These are phyloP conservation scores for Dicentrarchus labrax DNA, from an alignment of 2,113 vertebrate genomes.

Conservation along the genomic window DNA sequence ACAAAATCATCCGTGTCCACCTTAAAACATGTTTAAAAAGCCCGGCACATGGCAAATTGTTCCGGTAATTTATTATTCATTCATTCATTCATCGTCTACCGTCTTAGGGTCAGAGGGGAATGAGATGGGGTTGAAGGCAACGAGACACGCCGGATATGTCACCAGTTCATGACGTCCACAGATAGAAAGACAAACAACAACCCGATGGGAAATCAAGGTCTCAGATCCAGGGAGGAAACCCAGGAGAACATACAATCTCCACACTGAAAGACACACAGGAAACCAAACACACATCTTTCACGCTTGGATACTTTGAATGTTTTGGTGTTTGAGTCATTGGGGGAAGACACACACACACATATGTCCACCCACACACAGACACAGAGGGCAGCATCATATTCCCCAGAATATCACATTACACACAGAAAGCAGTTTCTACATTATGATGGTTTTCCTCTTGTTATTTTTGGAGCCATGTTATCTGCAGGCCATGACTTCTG, in stretches of 20 bases:
- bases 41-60: neutral
- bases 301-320: neutral
- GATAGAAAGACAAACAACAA: neutral
- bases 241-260: neutral
- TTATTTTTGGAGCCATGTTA: neutral
- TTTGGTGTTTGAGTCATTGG: no score
- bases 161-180: neutral
- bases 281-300: neutral
- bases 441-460: neutral
- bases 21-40: no score
- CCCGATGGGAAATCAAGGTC: conserved; percentile 12
- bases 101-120: neutral
- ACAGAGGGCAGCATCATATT: neutral
- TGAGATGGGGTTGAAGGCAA: no score
- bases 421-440: neutral
- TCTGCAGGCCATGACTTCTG: neutral
- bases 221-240: conserved; percentile 12
- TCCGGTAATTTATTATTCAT: neutral
- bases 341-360: neutral
- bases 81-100: neutral
- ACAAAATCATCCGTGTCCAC: neutral
- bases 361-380: neutral
- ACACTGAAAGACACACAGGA: neutral
- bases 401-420: neutral
- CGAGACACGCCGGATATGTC: neutral